Evolutionary conservation across 1,140 invertebrate genomes (phyloP).

Genomic region (Gryon sp.): DNA sequence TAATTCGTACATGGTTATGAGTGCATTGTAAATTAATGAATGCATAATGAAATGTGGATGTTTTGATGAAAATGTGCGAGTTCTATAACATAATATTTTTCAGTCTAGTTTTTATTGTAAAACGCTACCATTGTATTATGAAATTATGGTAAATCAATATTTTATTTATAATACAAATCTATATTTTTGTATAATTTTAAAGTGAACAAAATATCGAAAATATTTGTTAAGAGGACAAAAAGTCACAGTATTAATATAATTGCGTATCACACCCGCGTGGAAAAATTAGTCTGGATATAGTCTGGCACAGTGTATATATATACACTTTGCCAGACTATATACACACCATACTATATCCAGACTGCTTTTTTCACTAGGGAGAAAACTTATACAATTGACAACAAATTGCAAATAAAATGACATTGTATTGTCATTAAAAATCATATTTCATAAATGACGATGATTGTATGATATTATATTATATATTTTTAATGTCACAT

Average conservation of each 20-base stretch:
- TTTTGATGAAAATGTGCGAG: too few relatives aligned
- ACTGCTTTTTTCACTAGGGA: too few relatives aligned
- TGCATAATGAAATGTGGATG: too few relatives aligned
- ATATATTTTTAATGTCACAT: slow-evolving; percentile 35
- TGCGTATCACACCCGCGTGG: too few relatives aligned
- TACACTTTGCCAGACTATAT: too few relatives aligned
- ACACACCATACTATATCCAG: too few relatives aligned
- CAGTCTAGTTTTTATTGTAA: slow-evolving; percentile 33
- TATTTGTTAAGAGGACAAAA: slow-evolving; percentile 4
- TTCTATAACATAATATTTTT: too few relatives aligned
- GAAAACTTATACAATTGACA: too few relatives aligned
- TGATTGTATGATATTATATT: slow-evolving; percentile 20
- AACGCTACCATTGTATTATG: too few relatives aligned
- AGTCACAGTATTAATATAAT: slow-evolving; percentile 25
- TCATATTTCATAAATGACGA: slow-evolving; percentile 1
- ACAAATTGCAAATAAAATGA: slow-evolving; percentile 19
- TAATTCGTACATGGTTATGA: neutral
- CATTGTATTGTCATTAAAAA: neutral
- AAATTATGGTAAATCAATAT: slow-evolving; percentile 27
- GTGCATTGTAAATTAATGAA: too few relatives aligned
- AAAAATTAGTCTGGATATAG: too few relatives aligned
- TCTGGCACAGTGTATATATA: too few relatives aligned
- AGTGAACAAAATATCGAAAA: slow-evolving; percentile 10
- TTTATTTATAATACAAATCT: slow-evolving; percentile 37
- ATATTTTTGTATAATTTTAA: slow-evolving; percentile 50